A percentile compares a stretch with the other conserved stretches of the same genome.
Conservation (phyloP, 2,797 vertebrate genomes). For the Myripristis jacobus region DNA sequence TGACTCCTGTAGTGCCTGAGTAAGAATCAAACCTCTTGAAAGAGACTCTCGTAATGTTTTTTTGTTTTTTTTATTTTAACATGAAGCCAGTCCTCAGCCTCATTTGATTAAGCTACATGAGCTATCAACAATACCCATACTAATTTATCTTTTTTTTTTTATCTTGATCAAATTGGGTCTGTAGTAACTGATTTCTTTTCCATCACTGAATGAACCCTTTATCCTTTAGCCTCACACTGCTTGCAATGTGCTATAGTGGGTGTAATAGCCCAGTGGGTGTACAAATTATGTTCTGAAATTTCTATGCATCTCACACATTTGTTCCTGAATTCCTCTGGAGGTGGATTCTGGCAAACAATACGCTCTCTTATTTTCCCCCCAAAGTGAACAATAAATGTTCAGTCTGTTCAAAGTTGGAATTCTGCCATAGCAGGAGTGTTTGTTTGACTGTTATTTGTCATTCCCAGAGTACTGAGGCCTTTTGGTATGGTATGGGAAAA, state of each 20-base stretch:
- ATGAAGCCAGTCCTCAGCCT: no score
- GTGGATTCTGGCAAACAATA: constrained; percentile 35
- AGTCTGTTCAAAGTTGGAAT: constrained; percentile 26
- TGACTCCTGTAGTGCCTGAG: no score
- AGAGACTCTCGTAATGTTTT: no score
- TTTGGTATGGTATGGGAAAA: constrained; percentile 18
- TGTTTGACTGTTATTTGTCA: constrained; percentile 25
- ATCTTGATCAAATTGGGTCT: neutral
- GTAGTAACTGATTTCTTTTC: neutral
- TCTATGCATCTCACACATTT: constrained; percentile 37
- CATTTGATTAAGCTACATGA: no score
- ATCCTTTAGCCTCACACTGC: neutral
- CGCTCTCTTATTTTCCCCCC: constrained; percentile 34
- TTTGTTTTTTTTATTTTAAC: no score
- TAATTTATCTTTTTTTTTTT: no score
- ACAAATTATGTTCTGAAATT: neutral
- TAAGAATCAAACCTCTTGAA: no score
- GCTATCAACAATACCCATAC: no score
- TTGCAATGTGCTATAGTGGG: constrained; percentile 7
- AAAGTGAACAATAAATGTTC: constrained; percentile 4
- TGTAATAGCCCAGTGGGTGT: constrained; percentile 19
- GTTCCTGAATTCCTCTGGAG: constrained; percentile 45
- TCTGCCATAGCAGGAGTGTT: constrained; percentile 20
- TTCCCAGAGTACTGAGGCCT: constrained; percentile 27
- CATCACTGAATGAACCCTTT: neutral